Base-by-base conservation (phyloP, 1,140 invertebrate genomes). In the Nixonia krombeini region DNA sequence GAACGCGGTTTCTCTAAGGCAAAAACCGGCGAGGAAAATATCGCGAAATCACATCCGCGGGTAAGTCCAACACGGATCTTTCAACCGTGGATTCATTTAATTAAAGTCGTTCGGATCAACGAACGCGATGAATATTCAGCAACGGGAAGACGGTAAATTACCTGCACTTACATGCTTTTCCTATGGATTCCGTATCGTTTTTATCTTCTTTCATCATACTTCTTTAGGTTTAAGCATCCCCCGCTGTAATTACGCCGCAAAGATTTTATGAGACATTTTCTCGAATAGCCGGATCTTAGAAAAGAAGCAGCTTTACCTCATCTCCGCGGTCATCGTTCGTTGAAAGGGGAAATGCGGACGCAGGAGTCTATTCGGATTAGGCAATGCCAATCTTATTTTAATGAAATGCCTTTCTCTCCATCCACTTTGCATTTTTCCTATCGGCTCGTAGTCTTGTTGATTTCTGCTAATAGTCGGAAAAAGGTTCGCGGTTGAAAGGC, bases 221-320 rank as follows among this genome's bases (percentile, higher is more conserved):
- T 38, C 26, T 12, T 50, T n/a, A 8, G 21, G 35, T 49, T 45
- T 50, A 47, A 49, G 18, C 37, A 44, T 17, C 38, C 55, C 38
- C 37, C 45, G 21, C 53, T 44, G 45, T 58, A 58, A 58, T 58
- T 71, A 71, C 63, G 53, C 63, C 59, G 59, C 69, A 57, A 59
- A 63, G 69, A 63, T 71, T 71, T 67, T 71, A 71, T 67, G 69
- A 71, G 63, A 71, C 69, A 71, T 71, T 67, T 71, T 64, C 58
- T 67, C 59, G 69, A 71, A 71, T 71, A 71, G 69, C 50, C 59
- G 63, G n/a, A 62, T 71, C 62, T 71, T 56, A 59, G 55, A 59
- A 64, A 69, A 69, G 58, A 58, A 63, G 66, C 52, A 67, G 69
- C 63, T 71, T 67, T 67, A 67, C 63, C 49, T 63, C 69, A 67